Conservation (phyloP, 2,113 vertebrate genomes). For the Misgurnus anguillicaudatus region DNA sequence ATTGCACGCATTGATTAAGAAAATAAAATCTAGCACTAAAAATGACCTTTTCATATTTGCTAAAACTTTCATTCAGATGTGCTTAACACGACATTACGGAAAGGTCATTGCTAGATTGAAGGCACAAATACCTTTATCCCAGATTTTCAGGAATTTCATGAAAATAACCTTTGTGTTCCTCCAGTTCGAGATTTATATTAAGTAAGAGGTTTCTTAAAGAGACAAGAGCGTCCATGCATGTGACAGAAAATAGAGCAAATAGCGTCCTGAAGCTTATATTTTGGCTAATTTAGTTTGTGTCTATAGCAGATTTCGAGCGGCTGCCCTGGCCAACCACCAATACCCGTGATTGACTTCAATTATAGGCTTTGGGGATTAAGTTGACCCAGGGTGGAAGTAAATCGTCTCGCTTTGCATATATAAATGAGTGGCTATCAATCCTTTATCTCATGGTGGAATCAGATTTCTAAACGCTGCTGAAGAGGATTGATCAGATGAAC, state of each 20-base stretch:
- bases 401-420: constrained; percentile 62
- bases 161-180: constrained; percentile 46
- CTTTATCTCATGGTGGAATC: constrained; percentile 42
- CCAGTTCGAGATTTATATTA: constrained; percentile 41
- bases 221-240: constrained; percentile 19
- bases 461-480: constrained; percentile 27
- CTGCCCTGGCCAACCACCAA: constrained; percentile 58
- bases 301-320: constrained; percentile 66
- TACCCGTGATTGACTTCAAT: constrained; percentile 67
- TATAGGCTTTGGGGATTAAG: constrained; percentile 66
- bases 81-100: constrained; percentile 45
- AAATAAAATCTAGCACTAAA: constrained; percentile 27
- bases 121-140: constrained; percentile 40
- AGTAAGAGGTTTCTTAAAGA: constrained; percentile 29
- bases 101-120: constrained; percentile 52
- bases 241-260: constrained; percentile 33
- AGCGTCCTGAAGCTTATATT: constrained; percentile 60
- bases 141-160: constrained; percentile 48
- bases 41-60: constrained; percentile 52
- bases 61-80: constrained; percentile 51
- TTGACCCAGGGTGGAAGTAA: constrained; percentile 63
- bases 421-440: constrained; percentile 58
- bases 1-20: constrained; percentile 39
- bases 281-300: constrained; percentile 68
- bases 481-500: neutral